Evolutionary conservation across 2,113 vertebrate genomes (phyloP).

Genomic region (Ammodytes marinus): DNA sequence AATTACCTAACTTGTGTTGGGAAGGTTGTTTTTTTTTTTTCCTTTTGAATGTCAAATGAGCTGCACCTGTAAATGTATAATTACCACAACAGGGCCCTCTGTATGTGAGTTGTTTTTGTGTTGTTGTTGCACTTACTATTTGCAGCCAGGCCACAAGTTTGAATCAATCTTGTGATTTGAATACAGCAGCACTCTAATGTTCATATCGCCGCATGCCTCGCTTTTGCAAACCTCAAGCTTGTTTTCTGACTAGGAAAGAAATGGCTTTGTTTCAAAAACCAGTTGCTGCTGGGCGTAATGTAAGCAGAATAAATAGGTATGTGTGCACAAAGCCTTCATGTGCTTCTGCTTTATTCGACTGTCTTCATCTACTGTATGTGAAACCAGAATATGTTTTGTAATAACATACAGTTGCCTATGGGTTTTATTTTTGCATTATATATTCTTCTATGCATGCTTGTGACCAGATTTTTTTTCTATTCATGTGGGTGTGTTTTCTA

Average conservation of each 20-base stretch:
- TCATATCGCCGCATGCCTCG: neutral
- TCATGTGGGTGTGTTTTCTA: constrained; percentile 32
- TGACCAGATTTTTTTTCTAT: constrained; percentile 30
- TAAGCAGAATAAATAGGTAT: constrained; percentile 36
- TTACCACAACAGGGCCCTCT: constrained; percentile 6
- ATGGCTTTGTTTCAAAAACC: constrained; percentile 22
- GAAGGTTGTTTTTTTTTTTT: constrained; percentile 18
- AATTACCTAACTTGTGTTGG: constrained; percentile 55
- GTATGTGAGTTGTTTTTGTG: neutral
- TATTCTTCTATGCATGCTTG: constrained; percentile 48
- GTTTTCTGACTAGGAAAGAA: constrained; percentile 28
- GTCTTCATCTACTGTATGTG: constrained; percentile 9
- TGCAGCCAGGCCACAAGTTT: constrained; percentile 45
- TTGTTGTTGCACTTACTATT: neutral
- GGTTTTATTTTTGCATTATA: constrained; percentile 41
- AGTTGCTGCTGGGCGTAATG: constrained; percentile 2
- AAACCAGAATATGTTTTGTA: constrained; percentile 49
- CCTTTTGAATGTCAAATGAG: constrained; percentile 61
- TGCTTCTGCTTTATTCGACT: neutral
- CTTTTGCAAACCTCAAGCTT: constrained; percentile 21
- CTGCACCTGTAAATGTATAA: constrained; percentile 34
- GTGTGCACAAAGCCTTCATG: constrained; percentile 18
- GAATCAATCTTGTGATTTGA: constrained; percentile 51
- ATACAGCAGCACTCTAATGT: constrained; percentile 44
- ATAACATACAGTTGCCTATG: constrained; percentile 15